phyloP scores from a whole-genome alignment of 2,797 vertebrate genomes.

The Oryzias dopingdopingensis region DNA sequence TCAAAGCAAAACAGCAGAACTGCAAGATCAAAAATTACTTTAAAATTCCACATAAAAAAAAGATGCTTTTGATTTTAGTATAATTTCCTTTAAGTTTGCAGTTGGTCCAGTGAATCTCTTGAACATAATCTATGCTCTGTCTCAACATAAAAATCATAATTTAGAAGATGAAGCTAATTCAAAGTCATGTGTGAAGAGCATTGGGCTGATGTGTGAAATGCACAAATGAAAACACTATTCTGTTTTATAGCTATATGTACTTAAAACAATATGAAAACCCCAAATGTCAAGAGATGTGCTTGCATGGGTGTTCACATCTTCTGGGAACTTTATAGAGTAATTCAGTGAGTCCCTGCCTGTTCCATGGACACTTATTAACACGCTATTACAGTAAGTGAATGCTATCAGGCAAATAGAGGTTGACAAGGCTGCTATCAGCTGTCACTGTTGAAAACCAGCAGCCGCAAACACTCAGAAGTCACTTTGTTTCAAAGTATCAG shows the following conservation, averaged over 20 bases:
- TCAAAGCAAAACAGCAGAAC: neutral
- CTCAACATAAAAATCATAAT: slow-evolving; percentile 9
- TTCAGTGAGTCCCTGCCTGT: slow-evolving; percentile 48
- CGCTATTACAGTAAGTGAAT: slow-evolving; percentile 22
- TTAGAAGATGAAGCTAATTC: slow-evolving; percentile 63
- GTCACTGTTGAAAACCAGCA: slow-evolving; percentile 18
- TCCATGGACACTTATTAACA: slow-evolving; percentile 37
- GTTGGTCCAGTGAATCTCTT: too few species aligned
- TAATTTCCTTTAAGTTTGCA: too few species aligned
- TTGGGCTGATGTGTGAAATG: slow-evolving; percentile 36
- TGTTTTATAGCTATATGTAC: slow-evolving; percentile 22
- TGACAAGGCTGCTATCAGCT: slow-evolving; percentile 39
- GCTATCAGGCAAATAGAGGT: slow-evolving; percentile 32
- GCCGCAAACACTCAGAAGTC: slow-evolving; percentile 30
- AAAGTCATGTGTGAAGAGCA: slow-evolving; percentile 45
- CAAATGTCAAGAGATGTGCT: slow-evolving; percentile 23
- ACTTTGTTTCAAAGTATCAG: slow-evolving; percentile 48
- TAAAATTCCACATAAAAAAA: too few species aligned
- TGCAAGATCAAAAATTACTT: neutral
- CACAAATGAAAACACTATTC: slow-evolving; percentile 26
- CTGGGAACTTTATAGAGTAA: slow-evolving; percentile 31
- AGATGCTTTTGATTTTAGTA: too few species aligned
- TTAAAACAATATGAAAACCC: slow-evolving; percentile 18
- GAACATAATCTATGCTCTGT: slow-evolving; percentile 11
- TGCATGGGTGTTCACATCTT: slow-evolving; percentile 21